Evolutionary conservation across 2,888 invertebrate species (phyloP), one percentile per base, ranked within the genome.

Genomic region (Pelosia muscerda): DNA sequence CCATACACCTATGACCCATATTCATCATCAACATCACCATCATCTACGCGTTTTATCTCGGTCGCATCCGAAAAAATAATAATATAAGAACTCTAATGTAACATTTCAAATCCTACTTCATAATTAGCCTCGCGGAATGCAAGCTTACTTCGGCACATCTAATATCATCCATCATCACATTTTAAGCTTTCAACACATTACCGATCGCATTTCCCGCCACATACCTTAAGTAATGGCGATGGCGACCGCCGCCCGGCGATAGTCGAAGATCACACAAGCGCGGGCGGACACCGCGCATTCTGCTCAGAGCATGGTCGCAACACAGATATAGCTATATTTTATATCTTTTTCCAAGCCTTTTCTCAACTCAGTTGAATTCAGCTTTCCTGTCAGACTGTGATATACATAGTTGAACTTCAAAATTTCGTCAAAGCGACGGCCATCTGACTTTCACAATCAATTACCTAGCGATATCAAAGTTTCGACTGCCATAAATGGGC

Each of bases 161-260:
- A 73, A 77, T 73, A 79, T 77, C 80, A 81, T 84, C 76, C 75
- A 83, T 84, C 82, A 83, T 78, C 73, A 82, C 79, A 81, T 84
- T 83, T 82, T 78, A 81, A 79, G 82, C 80, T 86, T 82, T 86
- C 83, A 84, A 86, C 84, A 82, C 86, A 87, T 88, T 86, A 83
- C 81, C 80, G 83, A 79, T 79, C 79, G 78, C 82, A 82, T 85
- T 86, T 85, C 85, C 85, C 85, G 88, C 83, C 88, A 79, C 88
- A 88, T 88, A 83, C 89, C 85, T 74, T 74, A 61, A 63, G 81
- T 88, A 88, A 88, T 88, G 84, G 81, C 72, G 83, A 74, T 74
- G 79, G 77, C 72, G 83, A 82, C 84, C 80, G 71, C 84, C 83
- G 83, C 81, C 84, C 76, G 85, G 86, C 86, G 84, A 87, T 82